phyloP scores from a whole-genome alignment of 92 coral and sea anemone genomes.

The Galaxea fascicularis region DNA sequence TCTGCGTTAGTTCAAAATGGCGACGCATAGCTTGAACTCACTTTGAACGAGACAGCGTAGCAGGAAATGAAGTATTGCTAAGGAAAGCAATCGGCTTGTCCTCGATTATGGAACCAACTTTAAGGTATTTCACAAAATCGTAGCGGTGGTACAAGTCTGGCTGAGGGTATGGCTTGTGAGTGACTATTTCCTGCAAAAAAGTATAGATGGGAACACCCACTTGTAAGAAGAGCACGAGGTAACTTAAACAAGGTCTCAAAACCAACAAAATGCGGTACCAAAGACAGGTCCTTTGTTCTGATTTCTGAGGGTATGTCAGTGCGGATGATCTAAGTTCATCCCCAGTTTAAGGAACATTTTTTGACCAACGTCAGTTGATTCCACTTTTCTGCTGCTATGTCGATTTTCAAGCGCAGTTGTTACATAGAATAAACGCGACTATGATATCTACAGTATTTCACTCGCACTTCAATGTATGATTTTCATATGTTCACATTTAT shows the following conservation, averaged over 20 bases:
- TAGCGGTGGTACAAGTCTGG: conserved; percentile 83
- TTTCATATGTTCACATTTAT: too few relatives aligned
- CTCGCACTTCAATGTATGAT: too few relatives aligned
- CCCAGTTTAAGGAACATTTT: too few relatives aligned
- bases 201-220: neutral
- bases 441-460: too few relatives aligned
- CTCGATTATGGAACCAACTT: conserved; percentile 79
- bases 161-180: conserved; percentile 75
- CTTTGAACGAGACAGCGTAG: conserved; percentile 88
- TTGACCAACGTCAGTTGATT: too few relatives aligned
- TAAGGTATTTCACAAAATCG: conserved; percentile 75
- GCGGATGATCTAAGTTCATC: too few relatives aligned
- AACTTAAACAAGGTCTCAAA: too few relatives aligned
- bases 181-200: conserved; percentile 66
- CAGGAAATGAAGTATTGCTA: conserved; percentile 84
- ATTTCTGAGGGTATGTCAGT: too few relatives aligned
- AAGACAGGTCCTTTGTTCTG: neutral
- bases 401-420: too few relatives aligned
- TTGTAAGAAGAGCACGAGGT: neutral
- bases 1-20: too few relatives aligned
- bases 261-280: neutral
- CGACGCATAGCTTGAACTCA: conserved; percentile 11
- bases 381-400: too few relatives aligned
- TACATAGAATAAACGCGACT: too few relatives aligned
- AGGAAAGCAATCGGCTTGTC: conserved; percentile 89